Conservation (phyloP, 1,140 invertebrate genomes). For the Cecropterus lyciades region DNA sequence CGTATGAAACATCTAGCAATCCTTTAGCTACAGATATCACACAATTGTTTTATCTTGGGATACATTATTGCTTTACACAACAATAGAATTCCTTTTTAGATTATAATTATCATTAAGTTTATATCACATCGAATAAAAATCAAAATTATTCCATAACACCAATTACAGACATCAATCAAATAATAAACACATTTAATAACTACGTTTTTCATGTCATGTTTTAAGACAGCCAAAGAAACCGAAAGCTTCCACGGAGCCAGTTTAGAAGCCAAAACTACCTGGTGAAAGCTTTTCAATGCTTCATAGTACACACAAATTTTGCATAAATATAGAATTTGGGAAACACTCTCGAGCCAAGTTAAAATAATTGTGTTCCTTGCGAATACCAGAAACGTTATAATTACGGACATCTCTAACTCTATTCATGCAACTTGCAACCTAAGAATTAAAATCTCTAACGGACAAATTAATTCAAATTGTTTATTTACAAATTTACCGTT, state of each 20-base stretch:
- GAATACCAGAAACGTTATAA: constrained; percentile 53
- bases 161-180: constrained; percentile 28
- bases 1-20: constrained; percentile 31
- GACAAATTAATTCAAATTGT: constrained; percentile 3
- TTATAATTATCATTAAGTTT: background rate
- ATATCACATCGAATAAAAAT: background rate
- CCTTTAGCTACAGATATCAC: constrained; percentile 27
- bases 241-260: constrained; percentile 31
- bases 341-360: constrained; percentile 43
- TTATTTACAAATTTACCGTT: constrained; percentile 39
- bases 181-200: constrained; percentile 21
- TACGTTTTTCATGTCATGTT: constrained; percentile 21
- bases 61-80: no score
- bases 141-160: constrained; percentile 20
- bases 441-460: background rate
- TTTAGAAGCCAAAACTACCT: constrained; percentile 33
- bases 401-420: background rate
- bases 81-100: background rate
- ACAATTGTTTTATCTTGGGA: constrained; percentile 44
- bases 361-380: constrained; percentile 54
- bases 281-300: constrained; percentile 29
- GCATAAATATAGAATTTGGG: constrained; percentile 10
- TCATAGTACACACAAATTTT: constrained; percentile 26
- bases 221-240: constrained; percentile 25
- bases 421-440: constrained; percentile 26